Conservation (phyloP, 2,888 invertebrate species). For the Cheilosia variabilis region DNA sequence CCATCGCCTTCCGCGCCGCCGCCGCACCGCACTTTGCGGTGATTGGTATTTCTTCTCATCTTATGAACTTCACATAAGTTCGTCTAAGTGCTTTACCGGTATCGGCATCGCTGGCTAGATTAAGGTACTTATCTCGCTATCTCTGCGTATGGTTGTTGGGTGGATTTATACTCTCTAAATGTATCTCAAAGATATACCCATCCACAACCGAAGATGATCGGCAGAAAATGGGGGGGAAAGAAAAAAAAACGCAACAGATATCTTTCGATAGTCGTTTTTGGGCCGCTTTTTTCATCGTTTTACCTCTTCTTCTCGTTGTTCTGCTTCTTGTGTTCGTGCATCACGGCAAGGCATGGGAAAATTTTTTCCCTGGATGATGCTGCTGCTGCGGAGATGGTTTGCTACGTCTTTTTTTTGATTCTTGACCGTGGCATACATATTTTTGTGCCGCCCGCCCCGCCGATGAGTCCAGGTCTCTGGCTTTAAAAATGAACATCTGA, state of each 20-base stretch:
- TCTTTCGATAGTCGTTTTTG: slow-evolving; percentile 44
- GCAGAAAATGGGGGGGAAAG: slow-evolving; percentile 27
- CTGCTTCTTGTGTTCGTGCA: slow-evolving; percentile 66
- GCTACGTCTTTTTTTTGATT: slow-evolving; percentile 46
- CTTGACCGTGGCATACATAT: slow-evolving; percentile 76
- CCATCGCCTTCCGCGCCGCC: not conserved
- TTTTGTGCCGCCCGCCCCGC: slow-evolving; percentile 43
- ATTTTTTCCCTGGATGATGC: slow-evolving; percentile 58
- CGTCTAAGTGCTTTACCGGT: slow-evolving; percentile 70
- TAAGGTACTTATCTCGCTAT: slow-evolving; percentile 59
- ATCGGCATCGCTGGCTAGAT: slow-evolving; percentile 54
- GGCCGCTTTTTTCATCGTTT: slow-evolving; percentile 22
- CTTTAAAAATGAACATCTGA: slow-evolving; percentile 72
- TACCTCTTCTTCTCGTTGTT: slow-evolving; percentile 38
- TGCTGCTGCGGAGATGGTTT: slow-evolving; percentile 43
- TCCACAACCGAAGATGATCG: slow-evolving; percentile 58
- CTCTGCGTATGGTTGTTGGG: slow-evolving; percentile 44
- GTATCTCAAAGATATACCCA: slow-evolving; percentile 42
- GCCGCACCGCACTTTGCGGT: not conserved
- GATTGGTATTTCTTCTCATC: slow-evolving; percentile 50
- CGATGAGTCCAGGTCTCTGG: slow-evolving; percentile 29
- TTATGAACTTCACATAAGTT: slow-evolving; percentile 27
- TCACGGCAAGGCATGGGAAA: slow-evolving; percentile 66
- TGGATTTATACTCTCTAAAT: slow-evolving; percentile 57
- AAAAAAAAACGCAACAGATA: slow-evolving; percentile 49